Percentiles rank a stretch among this genome's conserved stretches.
Evolutionary conservation across 2,888 invertebrate genomes (phyloP).

Genomic region (Dasypogon diadema): DNA sequence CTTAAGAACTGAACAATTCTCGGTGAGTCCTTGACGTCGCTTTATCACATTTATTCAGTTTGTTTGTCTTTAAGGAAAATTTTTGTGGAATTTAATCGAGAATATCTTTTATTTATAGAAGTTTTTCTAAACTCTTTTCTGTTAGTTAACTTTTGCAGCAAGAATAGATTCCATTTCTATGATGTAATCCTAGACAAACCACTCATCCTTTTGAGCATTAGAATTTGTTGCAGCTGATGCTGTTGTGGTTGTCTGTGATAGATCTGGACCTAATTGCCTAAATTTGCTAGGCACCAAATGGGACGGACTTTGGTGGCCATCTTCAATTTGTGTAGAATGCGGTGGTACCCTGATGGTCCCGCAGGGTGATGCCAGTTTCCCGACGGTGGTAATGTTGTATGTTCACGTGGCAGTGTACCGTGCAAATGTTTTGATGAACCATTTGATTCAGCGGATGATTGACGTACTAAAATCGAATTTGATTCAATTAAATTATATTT

Average conservation of each 20-base stretch:
- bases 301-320: slow-evolving; percentile 87
- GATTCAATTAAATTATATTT: background rate
- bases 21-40: background rate
- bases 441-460: slow-evolving; percentile 73
- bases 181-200: slow-evolving; percentile 79
- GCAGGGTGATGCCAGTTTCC: slow-evolving; percentile 97
- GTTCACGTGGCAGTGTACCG: slow-evolving; percentile 72
- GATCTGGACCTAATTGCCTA: slow-evolving; percentile 71
- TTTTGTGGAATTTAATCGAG: slow-evolving; percentile 9
- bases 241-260: slow-evolving; percentile 75
- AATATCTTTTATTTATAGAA: background rate
- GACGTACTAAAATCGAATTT: slow-evolving; percentile 63
- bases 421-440: slow-evolving; percentile 76
- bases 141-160: slow-evolving; percentile 60
- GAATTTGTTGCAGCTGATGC: slow-evolving; percentile 72
- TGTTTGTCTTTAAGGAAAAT: slow-evolving; percentile 34
- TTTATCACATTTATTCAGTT: slow-evolving; percentile 18
- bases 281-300: slow-evolving; percentile 94
- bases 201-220: slow-evolving; percentile 90
- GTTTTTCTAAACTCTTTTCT: slow-evolving; percentile 5
- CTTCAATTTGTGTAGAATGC: slow-evolving; percentile 71
- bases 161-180: slow-evolving; percentile 23
- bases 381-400: slow-evolving; percentile 76
- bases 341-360: slow-evolving; percentile 74
- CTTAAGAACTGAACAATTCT: slow-evolving; percentile 12